Conservation (phyloP, 2,797 vertebrate genomes). For the Notoglanidium macrostoma region DNA sequence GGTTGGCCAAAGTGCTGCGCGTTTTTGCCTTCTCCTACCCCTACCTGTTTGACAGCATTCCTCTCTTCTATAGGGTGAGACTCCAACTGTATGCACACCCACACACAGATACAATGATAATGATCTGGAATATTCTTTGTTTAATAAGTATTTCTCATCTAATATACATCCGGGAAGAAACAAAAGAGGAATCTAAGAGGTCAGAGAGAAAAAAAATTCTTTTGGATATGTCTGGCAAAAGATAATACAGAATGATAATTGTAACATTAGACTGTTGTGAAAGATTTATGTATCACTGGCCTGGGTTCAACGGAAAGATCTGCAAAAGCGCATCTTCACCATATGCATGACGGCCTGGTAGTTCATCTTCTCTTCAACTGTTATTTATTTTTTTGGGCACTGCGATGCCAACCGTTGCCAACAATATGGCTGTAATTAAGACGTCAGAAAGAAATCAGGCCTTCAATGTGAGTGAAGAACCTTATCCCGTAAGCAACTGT, state of each 20-base stretch:
- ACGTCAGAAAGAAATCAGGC: neutral
- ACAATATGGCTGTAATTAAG: neutral
- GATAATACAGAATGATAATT: neutral
- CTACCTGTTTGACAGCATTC: constrained; percentile 90
- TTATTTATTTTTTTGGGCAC: neutral
- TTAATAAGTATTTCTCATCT: neutral
- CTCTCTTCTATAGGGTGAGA: constrained; percentile 91
- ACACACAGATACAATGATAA: neutral
- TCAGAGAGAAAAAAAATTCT: neutral
- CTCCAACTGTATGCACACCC: neutral
- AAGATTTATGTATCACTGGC: neutral
- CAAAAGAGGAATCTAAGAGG: neutral
- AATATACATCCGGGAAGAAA: neutral
- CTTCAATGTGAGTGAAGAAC: neutral
- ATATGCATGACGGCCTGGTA: neutral
- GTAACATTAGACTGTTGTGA: neutral
- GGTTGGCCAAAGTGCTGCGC: constrained; percentile 80
- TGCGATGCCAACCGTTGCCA: neutral
- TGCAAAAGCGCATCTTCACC: neutral
- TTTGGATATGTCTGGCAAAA: neutral
- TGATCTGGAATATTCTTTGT: neutral
- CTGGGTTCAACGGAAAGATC: constrained; percentile 7
- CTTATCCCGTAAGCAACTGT: neutral
- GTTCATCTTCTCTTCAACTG: neutral
- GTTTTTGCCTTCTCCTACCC: constrained; percentile 85